phyloP scores from a whole-genome alignment of 2,113 vertebrate genomes.

The Mastomys coucha region DNA sequence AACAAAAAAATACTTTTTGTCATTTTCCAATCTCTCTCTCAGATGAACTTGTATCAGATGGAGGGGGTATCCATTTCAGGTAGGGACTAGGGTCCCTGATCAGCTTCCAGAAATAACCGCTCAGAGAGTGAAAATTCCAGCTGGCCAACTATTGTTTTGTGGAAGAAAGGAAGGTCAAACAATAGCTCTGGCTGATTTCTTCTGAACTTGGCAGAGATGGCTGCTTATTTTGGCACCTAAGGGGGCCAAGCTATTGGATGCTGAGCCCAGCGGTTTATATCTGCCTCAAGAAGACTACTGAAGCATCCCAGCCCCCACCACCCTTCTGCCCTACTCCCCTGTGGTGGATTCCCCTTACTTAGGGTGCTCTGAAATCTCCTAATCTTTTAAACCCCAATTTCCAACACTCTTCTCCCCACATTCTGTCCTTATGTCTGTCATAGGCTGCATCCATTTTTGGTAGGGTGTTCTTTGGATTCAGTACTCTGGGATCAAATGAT shows the following conservation, averaged over 20 bases:
- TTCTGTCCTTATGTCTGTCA: background rate
- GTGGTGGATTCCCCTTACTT: no score
- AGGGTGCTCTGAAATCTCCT: background rate
- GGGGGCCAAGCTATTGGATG: background rate
- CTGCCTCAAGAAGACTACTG: background rate
- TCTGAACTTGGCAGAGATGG: background rate
- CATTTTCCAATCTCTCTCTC: background rate
- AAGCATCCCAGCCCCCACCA: background rate
- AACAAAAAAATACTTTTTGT: background rate
- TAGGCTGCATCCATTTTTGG: background rate
- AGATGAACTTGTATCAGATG: background rate
- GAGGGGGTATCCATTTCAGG: background rate
- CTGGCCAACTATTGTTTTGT: constrained; percentile 25
- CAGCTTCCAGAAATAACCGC: background rate
- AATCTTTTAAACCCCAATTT: background rate
- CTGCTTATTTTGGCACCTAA: constrained; percentile 25
- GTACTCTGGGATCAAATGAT: background rate
- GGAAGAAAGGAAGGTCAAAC: constrained; percentile 12
- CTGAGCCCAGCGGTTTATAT: background rate
- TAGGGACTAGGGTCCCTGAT: background rate
- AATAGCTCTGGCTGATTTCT: constrained; percentile 35
- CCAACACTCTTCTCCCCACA: background rate
- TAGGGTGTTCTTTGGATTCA: background rate
- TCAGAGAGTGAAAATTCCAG: constrained; percentile 35
- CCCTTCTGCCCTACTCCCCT: background rate